Evolutionary conservation across 2,797 vertebrate genomes (phyloP), one percentile per base, ranked within the genome.

Genomic region (Somateria mollissima): DNA sequence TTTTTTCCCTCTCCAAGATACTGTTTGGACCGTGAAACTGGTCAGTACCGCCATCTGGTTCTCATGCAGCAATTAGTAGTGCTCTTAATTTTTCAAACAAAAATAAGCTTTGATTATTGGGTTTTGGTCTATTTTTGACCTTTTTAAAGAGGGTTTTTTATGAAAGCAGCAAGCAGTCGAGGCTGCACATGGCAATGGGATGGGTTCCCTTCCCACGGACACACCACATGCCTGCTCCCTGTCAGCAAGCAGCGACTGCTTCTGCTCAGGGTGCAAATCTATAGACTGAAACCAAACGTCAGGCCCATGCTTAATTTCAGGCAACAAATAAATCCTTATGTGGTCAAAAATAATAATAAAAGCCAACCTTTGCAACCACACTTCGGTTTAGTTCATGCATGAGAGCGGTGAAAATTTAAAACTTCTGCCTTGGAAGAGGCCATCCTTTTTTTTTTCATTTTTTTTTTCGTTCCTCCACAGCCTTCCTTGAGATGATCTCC

Each of bases 141-240:
- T 94, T 88, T 95, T 84, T 93, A 25, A 90, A 95, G 94, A 6
- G n/a, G 71, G 66, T 43, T 88, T 94, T 90, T 93, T 82, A 82
- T 57, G 57, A 94, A 84, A 94, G 86, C 60, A 77, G n/a, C 4
- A 8, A 81, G 56, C 85, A 49, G 77, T 53, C 10, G 2, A 88
- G 43, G 53, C 54, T 82, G 43, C 69, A 64, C 56, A 82, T 72
- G 65, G 51, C 92, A 89, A 11, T 10, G 37, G 53, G 32, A 37
- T 43, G 49, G 37, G 56, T 94, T 82, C 77, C 65, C 20, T 81
- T 90, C 64, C 80, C 89, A 92, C 12, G 56, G 79, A 82, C 5
- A 3, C n/a, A 47, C 47, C 8, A 6, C 8, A 1, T 45, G 39
- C 39, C 60, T 62, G 28, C 51, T 20, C 41, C 43, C 47, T 94